Base-by-base conservation (phyloP, 35 echinoderm and acorn worm genomes). In the Amphiura filiformis region DNA sequence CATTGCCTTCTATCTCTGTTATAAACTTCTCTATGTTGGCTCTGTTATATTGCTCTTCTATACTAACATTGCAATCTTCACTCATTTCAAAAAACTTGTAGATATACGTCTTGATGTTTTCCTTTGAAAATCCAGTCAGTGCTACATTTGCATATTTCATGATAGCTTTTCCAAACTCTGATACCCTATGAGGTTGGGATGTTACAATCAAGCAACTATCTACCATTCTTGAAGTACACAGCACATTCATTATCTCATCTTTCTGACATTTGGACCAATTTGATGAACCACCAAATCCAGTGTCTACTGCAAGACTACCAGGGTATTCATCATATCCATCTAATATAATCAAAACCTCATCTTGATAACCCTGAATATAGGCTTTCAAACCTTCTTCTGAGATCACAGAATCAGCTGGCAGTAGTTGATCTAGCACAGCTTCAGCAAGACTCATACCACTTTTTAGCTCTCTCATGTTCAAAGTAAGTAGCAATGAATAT, bases 381-480 rank as follows among this genome's bases (percentile, higher is more conserved):
- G 33, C 15, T 33, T 35, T 31, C 78, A 80, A 38, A 7, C 14
- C 14, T 33, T 13, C 33, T 18, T 0, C 14, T 0, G 14, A 32
- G 14, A 80, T 35, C 11, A 36, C 32, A 5, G 78, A 32, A 80
- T 80, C 78, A 32, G 28, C 38, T 33, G 78, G 33, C 0, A 80
- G 78, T 5, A 80, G 33, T 18, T 80, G 78, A 18, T 80, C 78
- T 23, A 80, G 36, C 5, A 80, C 33, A 32, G 78, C n/a, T 80
- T 80, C 28, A 18, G 15, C 38, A 18, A 80, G 78, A 80, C 20
- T 7, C 11, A 38, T 34, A 38, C 33, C 33, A 12, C 28, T 0
- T 38, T 33, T 36, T 38, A 80, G 36, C 38, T 80, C 78, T 5
- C 78, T 34, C 78, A 80, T 80, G 33, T 38, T 80, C 78, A 80